Evolutionary conservation across 1,140 invertebrate species (phyloP), one percentile per base, ranked within the genome.

Genomic region (Drosophila melanogaster): DNA sequence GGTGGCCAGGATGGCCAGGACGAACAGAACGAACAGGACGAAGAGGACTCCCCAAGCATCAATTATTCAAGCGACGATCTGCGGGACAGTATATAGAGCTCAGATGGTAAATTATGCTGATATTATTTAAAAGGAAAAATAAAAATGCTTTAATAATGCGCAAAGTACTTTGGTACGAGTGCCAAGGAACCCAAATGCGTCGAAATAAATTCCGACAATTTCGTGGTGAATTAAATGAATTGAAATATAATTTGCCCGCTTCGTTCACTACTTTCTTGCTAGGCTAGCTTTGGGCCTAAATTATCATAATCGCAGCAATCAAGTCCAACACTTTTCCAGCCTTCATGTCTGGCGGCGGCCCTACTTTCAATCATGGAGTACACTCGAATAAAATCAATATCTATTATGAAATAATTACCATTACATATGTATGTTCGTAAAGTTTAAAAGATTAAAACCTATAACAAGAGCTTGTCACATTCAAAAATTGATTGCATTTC

Each of bases 321-420:
- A 51, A 35, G 49, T 37, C 17, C 30, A 26, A 11, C 57, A 37
- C 43, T 37, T 7, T 15, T 17, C 19, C 24, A 26, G 44, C 8
- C 33, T 19, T 38, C 57, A 43, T 55, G 40, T 19, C 47, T 15
- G 19, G n/a, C n/a, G n/a, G n/a, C n/a, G 43, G 33, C 33, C 55
- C 44, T 65, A 71, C 59, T 79, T 72, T 66, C 80, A 76, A 84
- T 84, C 80, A 79, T 59, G 72, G 61, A 76, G 19, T 50, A 6
- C 47, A 50, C 47, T 50, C 1, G 11, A 15, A 30, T 12, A 50
- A 47, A 47, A 19, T 41, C 8, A 17, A 14, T 4, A 38, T 3
- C 19, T 22, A 22, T 3, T 22, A 22, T 38, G 37, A 2, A 14
- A 12, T 38, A n/a, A n/a, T 2, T 2, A 22, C 19, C 19, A 22